Conservation (phyloP, 2,888 invertebrate genomes). For the Diarsia rubi region DNA sequence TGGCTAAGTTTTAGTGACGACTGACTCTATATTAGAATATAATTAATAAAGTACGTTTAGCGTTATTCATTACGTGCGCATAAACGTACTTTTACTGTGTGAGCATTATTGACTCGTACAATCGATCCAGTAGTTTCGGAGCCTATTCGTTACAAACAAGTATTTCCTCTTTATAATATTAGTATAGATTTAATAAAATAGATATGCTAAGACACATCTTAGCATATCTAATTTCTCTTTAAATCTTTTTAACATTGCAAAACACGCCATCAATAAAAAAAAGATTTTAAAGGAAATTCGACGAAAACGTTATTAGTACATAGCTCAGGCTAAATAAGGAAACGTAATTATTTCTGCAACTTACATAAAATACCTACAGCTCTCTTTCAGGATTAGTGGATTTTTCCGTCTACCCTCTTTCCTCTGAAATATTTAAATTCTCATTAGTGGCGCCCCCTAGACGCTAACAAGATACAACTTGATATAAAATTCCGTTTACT, state of each 20-base stretch:
- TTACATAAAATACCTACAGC: conserved; percentile 46
- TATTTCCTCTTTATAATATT: no score
- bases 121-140: no score
- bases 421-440: conserved; percentile 77
- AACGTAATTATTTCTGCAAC: conserved; percentile 59
- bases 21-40: no score
- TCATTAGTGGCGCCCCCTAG: conserved; percentile 72
- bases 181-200: no score
- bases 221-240: no score
- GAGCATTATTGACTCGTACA: no score
- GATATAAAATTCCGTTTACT: conserved; percentile 72
- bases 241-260: background rate
- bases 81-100: no score
- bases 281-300: conserved; percentile 4
- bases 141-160: no score
- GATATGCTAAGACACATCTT: no score
- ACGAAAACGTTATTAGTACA: conserved; percentile 3
- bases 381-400: conserved; percentile 64
- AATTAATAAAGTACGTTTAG: no score
- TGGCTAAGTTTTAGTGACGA: no score
- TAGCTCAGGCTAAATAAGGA: conserved; percentile 29
- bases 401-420: conserved; percentile 62
- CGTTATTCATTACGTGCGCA: no score
- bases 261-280: background rate
- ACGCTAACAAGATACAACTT: conserved; percentile 70